Percentiles rank a stretch among this genome's conserved stretches.
These are phyloP conservation scores for Herpetotheres cachinnans DNA, from an alignment of 2,113 vertebrate species.

Conservation along the genomic window DNA sequence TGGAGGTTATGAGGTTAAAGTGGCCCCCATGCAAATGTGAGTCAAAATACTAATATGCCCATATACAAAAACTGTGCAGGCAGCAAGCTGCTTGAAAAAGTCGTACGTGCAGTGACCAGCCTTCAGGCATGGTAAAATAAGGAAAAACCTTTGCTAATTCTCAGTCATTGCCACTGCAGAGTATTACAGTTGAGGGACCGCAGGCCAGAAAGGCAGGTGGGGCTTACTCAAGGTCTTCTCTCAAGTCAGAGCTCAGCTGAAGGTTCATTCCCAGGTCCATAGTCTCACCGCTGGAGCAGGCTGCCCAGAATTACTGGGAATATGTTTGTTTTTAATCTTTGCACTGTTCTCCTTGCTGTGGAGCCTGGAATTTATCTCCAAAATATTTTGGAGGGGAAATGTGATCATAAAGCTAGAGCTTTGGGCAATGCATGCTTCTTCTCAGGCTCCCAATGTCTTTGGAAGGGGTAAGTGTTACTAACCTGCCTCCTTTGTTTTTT, in stretches of 20 bases:
- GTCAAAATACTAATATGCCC: neutral
- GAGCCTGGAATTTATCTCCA: conserved; percentile 78
- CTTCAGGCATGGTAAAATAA: neutral
- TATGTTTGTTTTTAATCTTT: conserved; percentile 41
- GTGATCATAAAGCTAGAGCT: conserved; percentile 31
- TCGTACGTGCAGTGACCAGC: neutral
- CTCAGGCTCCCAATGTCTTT: neutral
- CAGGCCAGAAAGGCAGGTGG: neutral
- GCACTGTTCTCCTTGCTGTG: conserved; percentile 75
- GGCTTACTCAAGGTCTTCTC: neutral
- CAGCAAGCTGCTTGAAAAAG: neutral
- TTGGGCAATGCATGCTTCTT: neutral
- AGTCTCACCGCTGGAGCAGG: neutral
- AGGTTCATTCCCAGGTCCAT: neutral
- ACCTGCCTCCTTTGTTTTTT: conserved; percentile 36
- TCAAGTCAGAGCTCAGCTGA: neutral
- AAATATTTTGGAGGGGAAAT: conserved; percentile 62
- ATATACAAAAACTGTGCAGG: neutral
- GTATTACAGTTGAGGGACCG: neutral
- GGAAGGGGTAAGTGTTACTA: neutral
- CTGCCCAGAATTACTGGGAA: neutral
- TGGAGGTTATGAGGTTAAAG: neutral
- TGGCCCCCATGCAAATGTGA: neutral
- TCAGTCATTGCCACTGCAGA: neutral
- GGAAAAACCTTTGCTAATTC: neutral